These are phyloP conservation scores for Dolomedes plantarius DNA, from an alignment of 2,888 invertebrate genomes.

Conservation along the genomic window DNA sequence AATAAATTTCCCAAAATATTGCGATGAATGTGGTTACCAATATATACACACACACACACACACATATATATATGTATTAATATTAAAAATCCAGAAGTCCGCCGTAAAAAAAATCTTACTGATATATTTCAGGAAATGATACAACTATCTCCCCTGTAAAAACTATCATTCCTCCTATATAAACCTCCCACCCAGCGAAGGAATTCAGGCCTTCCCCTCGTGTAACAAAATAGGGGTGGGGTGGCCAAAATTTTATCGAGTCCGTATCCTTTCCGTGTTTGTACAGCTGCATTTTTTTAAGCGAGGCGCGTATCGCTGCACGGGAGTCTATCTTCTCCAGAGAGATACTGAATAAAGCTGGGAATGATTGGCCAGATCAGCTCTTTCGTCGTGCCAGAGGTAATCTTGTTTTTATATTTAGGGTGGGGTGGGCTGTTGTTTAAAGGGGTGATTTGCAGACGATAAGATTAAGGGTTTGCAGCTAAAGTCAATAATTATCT, in stretches of 20 bases:
- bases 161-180: not conserved
- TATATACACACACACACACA: too few species aligned
- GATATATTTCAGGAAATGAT: too few species aligned
- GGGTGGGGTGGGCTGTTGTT: not conserved
- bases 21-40: too few species aligned
- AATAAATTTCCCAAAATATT: too few species aligned
- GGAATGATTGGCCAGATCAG: conserved; percentile 44
- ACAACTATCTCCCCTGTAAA: too few species aligned
- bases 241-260: conserved; percentile 26
- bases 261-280: conserved; percentile 35
- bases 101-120: too few species aligned
- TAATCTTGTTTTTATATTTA: not conserved
- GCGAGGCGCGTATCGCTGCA: not conserved
- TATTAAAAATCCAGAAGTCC: too few species aligned
- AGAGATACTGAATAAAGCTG: conserved; percentile 31
- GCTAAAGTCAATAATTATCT: too few species aligned
- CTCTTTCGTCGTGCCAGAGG: not conserved
- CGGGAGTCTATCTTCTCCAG: conserved; percentile 35
- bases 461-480: too few species aligned
- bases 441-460: not conserved
- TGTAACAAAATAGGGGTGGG: conserved; percentile 2
- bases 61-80: too few species aligned
- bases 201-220: not conserved
- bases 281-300: conserved; percentile 52
- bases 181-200: not conserved